Percentiles rank a stretch among this genome's conserved stretches.
Evolutionary conservation across 2,113 vertebrate genomes (phyloP).

Genomic region (Paracanthobrama guichenoti): DNA sequence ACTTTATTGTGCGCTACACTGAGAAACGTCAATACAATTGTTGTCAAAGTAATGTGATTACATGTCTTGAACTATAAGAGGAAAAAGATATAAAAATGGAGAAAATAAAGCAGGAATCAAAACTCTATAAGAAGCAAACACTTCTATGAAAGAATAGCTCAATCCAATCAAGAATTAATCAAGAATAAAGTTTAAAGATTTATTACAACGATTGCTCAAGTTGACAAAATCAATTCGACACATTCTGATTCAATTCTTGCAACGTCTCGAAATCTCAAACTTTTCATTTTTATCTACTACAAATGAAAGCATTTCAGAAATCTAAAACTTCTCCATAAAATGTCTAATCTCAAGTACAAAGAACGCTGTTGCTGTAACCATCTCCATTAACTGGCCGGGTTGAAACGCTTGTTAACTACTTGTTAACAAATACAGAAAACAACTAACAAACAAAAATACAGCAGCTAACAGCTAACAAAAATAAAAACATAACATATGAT

Average conservation of each 20-base stretch:
- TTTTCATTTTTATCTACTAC: not conserved
- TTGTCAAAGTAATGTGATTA: constrained; percentile 74
- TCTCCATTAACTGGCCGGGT: not conserved
- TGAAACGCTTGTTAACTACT: not conserved
- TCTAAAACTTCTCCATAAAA: not conserved
- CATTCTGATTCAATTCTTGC: not conserved
- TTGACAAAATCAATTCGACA: not conserved
- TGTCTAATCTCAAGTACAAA: not conserved
- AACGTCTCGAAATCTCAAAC: not conserved
- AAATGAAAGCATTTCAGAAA: not conserved
- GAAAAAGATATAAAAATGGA: constrained; percentile 37
- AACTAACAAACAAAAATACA: too few relatives aligned
- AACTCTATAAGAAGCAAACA: not conserved
- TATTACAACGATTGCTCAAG: not conserved
- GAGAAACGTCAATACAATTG: constrained; percentile 73
- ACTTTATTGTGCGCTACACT: constrained; percentile 67
- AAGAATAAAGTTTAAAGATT: not conserved
- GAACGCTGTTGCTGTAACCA: not conserved
- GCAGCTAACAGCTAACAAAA: not conserved
- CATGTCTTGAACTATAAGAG: constrained; percentile 50
- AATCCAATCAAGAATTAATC: not conserved
- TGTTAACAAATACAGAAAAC: too few relatives aligned
- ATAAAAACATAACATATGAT: not conserved
- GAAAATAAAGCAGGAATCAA: constrained; percentile 28
- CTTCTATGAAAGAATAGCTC: not conserved